Conservation (phyloP, 2,113 vertebrate genomes). For the Misgurnus anguillicaudatus region DNA sequence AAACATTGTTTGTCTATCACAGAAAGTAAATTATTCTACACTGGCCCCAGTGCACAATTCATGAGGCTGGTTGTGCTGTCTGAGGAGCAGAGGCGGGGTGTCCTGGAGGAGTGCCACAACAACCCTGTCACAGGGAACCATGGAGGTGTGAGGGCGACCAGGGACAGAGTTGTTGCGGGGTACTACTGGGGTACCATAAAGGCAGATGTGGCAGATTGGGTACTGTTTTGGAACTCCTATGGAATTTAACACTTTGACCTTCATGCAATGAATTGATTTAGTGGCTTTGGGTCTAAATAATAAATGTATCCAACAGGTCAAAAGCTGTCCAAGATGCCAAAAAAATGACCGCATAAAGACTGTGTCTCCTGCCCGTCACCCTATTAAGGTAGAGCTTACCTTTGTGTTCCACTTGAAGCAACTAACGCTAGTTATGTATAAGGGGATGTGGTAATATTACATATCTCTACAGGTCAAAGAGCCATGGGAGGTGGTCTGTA, state of each 20-base stretch:
- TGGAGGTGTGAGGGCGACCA: background rate
- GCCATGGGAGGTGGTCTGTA: too few relatives aligned
- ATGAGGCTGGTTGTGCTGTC: slow-evolving; percentile 8
- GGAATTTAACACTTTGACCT: background rate
- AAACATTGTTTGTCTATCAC: slow-evolving; percentile 11
- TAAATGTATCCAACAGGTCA: slow-evolving; percentile 18
- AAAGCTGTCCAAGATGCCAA: background rate
- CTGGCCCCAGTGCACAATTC: background rate
- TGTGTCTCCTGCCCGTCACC: too few relatives aligned
- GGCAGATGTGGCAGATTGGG: background rate
- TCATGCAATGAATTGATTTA: slow-evolving; percentile 12
- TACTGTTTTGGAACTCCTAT: background rate
- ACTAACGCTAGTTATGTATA: too few relatives aligned
- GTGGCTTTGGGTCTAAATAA: slow-evolving; percentile 8
- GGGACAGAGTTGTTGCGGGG: background rate
- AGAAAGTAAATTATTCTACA: too few relatives aligned
- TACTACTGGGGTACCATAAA: background rate
- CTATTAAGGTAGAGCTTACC: too few relatives aligned
- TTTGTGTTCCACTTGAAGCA: too few relatives aligned
- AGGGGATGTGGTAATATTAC: too few relatives aligned
- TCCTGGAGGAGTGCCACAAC: slow-evolving; percentile 12
- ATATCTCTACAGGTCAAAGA: too few relatives aligned
- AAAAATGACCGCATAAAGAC: too few relatives aligned
- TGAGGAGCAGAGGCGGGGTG: slow-evolving; percentile 1
- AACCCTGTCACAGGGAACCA: slow-evolving; percentile 4